phyloP scores from a whole-genome alignment of 2,797 vertebrate species.

The Smutsia gigantea region DNA sequence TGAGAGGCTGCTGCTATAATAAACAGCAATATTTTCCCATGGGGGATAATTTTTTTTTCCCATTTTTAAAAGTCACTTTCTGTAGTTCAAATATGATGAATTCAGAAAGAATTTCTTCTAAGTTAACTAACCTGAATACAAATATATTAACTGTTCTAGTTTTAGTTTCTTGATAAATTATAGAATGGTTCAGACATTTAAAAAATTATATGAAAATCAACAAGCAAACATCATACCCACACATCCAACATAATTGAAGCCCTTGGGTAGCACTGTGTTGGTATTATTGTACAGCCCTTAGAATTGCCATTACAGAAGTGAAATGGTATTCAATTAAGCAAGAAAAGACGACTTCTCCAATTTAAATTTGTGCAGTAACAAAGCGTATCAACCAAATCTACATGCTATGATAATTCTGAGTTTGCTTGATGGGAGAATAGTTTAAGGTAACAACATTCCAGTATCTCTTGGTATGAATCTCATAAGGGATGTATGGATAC shows the following conservation, averaged over 20 bases:
- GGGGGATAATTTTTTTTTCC: background rate
- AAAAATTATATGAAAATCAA: background rate
- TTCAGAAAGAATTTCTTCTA: background rate
- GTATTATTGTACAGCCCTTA: background rate
- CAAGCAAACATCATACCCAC: background rate
- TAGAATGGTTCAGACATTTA: background rate
- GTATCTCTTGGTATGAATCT: background rate
- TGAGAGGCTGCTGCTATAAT: background rate
- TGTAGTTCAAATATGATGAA: background rate
- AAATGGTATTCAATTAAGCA: background rate
- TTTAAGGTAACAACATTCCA: background rate
- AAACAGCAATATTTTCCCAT: background rate
- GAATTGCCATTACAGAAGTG: background rate
- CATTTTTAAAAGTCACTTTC: slow-evolving; percentile 34
- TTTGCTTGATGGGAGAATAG: background rate
- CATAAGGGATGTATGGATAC: background rate
- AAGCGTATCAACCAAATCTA: background rate
- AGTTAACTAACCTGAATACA: background rate
- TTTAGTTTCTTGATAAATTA: background rate
- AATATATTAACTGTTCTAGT: background rate
- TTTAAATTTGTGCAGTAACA: background rate
- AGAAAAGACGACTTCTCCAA: background rate
- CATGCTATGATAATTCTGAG: background rate
- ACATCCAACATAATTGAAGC: background rate
- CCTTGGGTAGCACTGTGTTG: background rate